These are phyloP conservation scores for Melipona bicolor DNA, from an alignment of 2,888 invertebrate species.

Conservation along the genomic window DNA sequence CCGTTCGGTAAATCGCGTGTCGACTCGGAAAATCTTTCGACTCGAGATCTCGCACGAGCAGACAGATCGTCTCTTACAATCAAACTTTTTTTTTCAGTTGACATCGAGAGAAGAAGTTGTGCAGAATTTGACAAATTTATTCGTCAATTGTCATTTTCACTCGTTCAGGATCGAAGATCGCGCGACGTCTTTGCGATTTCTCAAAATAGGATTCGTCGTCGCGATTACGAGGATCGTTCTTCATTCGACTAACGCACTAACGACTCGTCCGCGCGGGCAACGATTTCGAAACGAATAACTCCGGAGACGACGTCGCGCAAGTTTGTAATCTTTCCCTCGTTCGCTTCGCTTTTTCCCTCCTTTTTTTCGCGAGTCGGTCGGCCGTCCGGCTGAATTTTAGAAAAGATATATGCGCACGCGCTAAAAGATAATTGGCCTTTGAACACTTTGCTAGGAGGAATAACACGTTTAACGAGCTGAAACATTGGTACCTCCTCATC, in stretches of 20 bases:
- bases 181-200: constrained; percentile 62
- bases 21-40: neutral
- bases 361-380: neutral
- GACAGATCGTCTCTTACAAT: too few species aligned
- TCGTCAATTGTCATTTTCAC: constrained; percentile 47
- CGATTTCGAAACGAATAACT: constrained; percentile 33
- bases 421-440: constrained; percentile 61
- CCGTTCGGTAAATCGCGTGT: neutral
- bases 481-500: constrained; percentile 72
- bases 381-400: neutral
- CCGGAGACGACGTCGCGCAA: neutral
- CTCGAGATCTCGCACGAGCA: neutral
- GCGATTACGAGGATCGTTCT: constrained; percentile 34
- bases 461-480: constrained; percentile 74
- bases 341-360: neutral
- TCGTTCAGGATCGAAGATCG: constrained; percentile 37
- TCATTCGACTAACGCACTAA: constrained; percentile 63
- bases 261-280: constrained; percentile 69
- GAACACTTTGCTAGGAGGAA: constrained; percentile 62
- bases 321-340: constrained; percentile 1
- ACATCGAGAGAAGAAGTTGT: too few species aligned
- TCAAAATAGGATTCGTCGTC: constrained; percentile 60
- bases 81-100: too few species aligned
- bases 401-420: constrained; percentile 15
- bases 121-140: too few species aligned